Percentiles rank a stretch among this genome's conserved stretches.
Evolutionary conservation across 2,113 vertebrate genomes (phyloP).

Genomic region (Pyxicephalus adspersus): DNA sequence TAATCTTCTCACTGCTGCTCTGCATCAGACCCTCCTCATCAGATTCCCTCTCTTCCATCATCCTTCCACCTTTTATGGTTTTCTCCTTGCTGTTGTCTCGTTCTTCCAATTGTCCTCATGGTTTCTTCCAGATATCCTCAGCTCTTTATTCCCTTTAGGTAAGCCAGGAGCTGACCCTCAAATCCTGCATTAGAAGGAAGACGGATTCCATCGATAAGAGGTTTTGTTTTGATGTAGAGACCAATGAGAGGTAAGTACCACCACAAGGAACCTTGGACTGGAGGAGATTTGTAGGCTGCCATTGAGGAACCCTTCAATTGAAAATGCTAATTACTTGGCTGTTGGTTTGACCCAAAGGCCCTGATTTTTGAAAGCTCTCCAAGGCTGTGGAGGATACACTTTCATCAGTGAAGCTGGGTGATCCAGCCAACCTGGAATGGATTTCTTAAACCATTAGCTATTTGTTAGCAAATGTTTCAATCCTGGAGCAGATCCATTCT

Average conservation of each 20-base stretch:
- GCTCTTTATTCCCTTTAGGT: constrained; percentile 67
- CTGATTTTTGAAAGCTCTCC: too few species aligned
- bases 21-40: neutral
- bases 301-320: too few species aligned
- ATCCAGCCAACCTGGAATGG: too few species aligned
- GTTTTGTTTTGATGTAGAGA: constrained; percentile 96
- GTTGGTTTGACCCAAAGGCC: too few species aligned
- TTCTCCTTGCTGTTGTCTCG: neutral
- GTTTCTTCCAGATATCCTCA: neutral
- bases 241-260: constrained; percentile 83
- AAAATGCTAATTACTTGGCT: too few species aligned
- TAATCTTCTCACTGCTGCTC: neutral
- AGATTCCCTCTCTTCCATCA: neutral
- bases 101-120: too few species aligned
- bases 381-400: too few species aligned
- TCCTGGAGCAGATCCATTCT: too few species aligned
- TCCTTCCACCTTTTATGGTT: neutral
- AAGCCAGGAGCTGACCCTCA: constrained; percentile 82
- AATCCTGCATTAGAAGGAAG: constrained; percentile 91
- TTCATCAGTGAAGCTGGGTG: too few species aligned
- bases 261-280: neutral
- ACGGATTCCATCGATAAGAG: constrained; percentile 95
- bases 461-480: too few species aligned
- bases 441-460: too few species aligned
- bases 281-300: too few species aligned